A percentile compares a stretch with the other conserved stretches of the same genome.
These are phyloP conservation scores for Bergia puertoricense DNA, from an alignment of 92 coral and sea anemone species.

Conservation along the genomic window DNA sequence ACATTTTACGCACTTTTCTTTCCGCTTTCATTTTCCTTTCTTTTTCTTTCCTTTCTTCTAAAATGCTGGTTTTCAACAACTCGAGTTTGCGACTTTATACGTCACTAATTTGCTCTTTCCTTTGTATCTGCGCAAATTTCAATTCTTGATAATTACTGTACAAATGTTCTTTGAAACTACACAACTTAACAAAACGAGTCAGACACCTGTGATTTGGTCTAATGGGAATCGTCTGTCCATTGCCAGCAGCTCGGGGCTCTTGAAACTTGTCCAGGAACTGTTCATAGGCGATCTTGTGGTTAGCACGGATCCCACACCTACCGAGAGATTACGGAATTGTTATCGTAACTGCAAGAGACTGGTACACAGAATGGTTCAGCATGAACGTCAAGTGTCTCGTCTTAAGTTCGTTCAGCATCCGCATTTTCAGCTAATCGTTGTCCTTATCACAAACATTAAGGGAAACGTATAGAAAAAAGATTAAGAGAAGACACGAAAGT, in stretches of 20 bases:
- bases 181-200: background rate
- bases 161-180: background rate
- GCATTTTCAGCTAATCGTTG: too few species aligned
- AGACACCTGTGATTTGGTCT: conserved; percentile 74
- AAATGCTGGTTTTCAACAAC: background rate
- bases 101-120: background rate
- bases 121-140: background rate
- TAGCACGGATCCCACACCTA: conserved; percentile 93
- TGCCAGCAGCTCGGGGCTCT: conserved; percentile 68
- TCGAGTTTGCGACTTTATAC: background rate
- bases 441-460: too few species aligned
- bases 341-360: too few species aligned
- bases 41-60: too few species aligned
- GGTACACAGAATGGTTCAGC: too few species aligned
- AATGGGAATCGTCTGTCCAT: conserved; percentile 89
- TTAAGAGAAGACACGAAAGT: too few species aligned
- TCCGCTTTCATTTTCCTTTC: too few species aligned
- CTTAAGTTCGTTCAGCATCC: too few species aligned
- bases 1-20: too few species aligned
- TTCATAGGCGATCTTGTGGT: conserved; percentile 88
- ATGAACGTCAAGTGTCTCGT: too few species aligned
- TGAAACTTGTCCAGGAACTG: conserved; percentile 91
- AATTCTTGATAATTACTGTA: background rate
- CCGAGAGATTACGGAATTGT: conserved; percentile 3
- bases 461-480: too few species aligned